A percentile compares a stretch with the other conserved stretches of the same genome.
phyloP scores from a whole-genome alignment of 2,113 vertebrate genomes.

The Neomonachus schauinslandi region DNA sequence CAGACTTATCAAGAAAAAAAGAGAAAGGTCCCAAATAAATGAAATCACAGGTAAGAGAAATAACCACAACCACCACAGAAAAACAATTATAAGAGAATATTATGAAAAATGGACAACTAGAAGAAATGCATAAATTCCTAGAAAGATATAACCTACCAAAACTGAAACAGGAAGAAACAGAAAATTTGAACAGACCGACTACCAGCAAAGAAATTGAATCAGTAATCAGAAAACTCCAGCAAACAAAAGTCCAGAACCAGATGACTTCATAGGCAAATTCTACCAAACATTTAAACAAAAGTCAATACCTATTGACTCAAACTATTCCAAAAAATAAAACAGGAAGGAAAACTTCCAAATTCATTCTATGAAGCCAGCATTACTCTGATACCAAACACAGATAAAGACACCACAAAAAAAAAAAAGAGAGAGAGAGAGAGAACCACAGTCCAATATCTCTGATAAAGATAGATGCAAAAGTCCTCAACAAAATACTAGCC shows the following conservation, averaged over 20 bases:
- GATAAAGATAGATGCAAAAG: not conserved
- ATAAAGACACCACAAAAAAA: not conserved
- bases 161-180: not conserved
- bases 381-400: not conserved
- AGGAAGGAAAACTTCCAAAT: not conserved
- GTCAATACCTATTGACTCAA: not conserved
- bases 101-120: too few species aligned
- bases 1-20: too few species aligned
- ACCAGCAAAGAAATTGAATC: not conserved
- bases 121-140: too few species aligned
- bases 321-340: not conserved
- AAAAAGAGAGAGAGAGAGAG: too few species aligned
- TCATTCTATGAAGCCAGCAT: not conserved
- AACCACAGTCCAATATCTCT: not conserved
- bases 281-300: not conserved
- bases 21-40: too few species aligned
- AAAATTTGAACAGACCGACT: not conserved
- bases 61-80: too few species aligned
- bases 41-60: too few species aligned
- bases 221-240: not conserved
- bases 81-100: too few species aligned
- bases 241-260: not conserved
- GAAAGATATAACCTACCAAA: not conserved
- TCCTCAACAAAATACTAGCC: not conserved
- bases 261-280: not conserved